phyloP scores from a whole-genome alignment of 1,140 invertebrate species.

The Copidosoma floridanum region DNA sequence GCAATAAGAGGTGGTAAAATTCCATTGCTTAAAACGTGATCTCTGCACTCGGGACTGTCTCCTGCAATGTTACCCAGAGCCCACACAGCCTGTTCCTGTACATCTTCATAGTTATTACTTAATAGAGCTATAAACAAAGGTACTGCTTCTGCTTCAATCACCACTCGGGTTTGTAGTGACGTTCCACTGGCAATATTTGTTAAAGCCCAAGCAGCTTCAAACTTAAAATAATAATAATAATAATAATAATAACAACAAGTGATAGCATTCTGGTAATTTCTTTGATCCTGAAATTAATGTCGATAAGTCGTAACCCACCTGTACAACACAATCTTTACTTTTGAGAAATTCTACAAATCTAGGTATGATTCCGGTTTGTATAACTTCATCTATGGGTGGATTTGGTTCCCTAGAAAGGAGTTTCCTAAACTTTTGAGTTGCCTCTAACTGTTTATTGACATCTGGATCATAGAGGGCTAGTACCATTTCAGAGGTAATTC shows the following conservation, averaged over 20 bases:
- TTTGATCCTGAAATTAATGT: too few relatives aligned
- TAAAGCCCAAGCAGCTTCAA: slow-evolving; percentile 97
- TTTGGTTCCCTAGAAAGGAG: slow-evolving; percentile 93
- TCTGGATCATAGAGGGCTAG: slow-evolving; percentile 79
- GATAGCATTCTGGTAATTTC: background rate
- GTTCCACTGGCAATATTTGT: slow-evolving; percentile 98
- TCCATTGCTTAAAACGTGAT: slow-evolving; percentile 83
- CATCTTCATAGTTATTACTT: slow-evolving; percentile 82
- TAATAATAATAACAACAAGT: background rate
- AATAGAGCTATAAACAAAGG: slow-evolving; percentile 87
- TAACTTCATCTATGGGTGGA: slow-evolving; percentile 98
- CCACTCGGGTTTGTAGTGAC: slow-evolving; percentile 86
- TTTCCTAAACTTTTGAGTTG: slow-evolving; percentile 94
- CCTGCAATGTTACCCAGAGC: slow-evolving; percentile 96
- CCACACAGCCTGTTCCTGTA: slow-evolving; percentile 96
- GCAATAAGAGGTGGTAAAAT: slow-evolving; percentile 86
- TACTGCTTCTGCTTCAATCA: slow-evolving; percentile 92
- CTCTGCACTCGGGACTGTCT: slow-evolving; percentile 88
- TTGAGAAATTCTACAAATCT: slow-evolving; percentile 93
- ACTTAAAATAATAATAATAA: slow-evolving; percentile 61
- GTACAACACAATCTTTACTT: slow-evolving; percentile 81
- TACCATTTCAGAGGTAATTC: slow-evolving; percentile 78
- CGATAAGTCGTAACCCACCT: slow-evolving; percentile 59
- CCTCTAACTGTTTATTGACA: slow-evolving; percentile 77
- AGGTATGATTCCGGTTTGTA: slow-evolving; percentile 92